These are phyloP conservation scores for Bombus impatiens DNA, from an alignment of 1,140 invertebrate species.

Conservation along the genomic window DNA sequence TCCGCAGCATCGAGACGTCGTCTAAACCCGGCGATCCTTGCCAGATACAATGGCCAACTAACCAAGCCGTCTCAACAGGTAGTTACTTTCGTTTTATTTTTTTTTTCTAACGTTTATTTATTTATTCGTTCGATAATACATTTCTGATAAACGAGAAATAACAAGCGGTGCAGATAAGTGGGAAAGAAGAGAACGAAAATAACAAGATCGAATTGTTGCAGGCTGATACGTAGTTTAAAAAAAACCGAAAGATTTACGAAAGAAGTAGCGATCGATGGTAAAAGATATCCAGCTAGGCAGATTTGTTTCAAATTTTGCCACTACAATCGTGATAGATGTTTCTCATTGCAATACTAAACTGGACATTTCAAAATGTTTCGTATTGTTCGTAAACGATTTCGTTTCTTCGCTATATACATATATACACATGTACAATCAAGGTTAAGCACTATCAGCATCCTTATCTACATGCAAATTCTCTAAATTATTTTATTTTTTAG, in stretches of 20 bases:
- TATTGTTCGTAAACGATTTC: neutral
- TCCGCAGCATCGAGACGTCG: conserved; percentile 63
- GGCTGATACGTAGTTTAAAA: no score
- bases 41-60: conserved; percentile 64
- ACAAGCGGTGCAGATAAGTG: no score
- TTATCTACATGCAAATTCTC: neutral
- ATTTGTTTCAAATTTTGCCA: neutral
- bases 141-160: neutral
- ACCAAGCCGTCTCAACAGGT: conserved; percentile 57
- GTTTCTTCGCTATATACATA: no score
- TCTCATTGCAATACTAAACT: neutral
- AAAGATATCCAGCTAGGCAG: no score
- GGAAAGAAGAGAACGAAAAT: no score
- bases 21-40: conserved; percentile 72
- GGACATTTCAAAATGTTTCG: neutral
- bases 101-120: neutral
- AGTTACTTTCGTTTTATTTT: conserved; percentile 14
- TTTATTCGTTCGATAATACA: neutral
- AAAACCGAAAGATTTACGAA: no score
- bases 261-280: no score
- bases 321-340: neutral
- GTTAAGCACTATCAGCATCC: no score
- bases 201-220: no score
- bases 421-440: no score
- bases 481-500: neutral